Evolutionary conservation across 2,113 vertebrate genomes (phyloP), one percentile per base, ranked within the genome.

Genomic region (Porphyrio hochstetteri): DNA sequence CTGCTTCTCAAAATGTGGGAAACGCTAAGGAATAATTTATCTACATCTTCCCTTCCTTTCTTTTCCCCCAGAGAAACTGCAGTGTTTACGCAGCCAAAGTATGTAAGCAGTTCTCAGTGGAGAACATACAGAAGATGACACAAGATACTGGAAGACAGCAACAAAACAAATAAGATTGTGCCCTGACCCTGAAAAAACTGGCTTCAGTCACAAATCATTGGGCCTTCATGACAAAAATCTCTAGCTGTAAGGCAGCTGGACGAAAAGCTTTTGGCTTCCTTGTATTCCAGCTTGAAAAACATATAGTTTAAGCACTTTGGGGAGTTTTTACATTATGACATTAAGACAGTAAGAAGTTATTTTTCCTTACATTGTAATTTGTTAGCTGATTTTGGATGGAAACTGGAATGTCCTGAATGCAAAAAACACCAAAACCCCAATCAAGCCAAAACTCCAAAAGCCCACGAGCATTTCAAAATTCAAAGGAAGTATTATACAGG

Each of bases 311-410:
- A 80, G n/a, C 44, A 77, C 82, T 79, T 65, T 4, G 9, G 79
- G 68, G 86, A 85, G 50, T 10, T 91, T 60, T 88, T 76, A 87
- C 67, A 64, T 64, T 61, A 69, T 82, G 65, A 87, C 67, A 64
- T 64, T 60, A 69, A 84, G 65, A 93, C 36, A 42, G 53, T 31
- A 90, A 82, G 65, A 82, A 72, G 21, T 68, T 18, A 36, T 36
- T 93, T 92, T 86, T 71, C 68, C 83, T 81, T 81, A 70, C 3
- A 5, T 17, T 56, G 28, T 68, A 56, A 42, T 64, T 94, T 88
- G n/a, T 85, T 53, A 68, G 82, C 46, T 92, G 68, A 93, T 84
- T 95, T 92, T 95, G 91, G 88, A 96, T 75, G 23, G 46, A 91
- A 93, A 77, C 8, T 67, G 82, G 76, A 88, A 92, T 96, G 80